Evolutionary conservation across 2,888 invertebrate genomes (phyloP).

Genomic region (Cloeon dipterum): DNA sequence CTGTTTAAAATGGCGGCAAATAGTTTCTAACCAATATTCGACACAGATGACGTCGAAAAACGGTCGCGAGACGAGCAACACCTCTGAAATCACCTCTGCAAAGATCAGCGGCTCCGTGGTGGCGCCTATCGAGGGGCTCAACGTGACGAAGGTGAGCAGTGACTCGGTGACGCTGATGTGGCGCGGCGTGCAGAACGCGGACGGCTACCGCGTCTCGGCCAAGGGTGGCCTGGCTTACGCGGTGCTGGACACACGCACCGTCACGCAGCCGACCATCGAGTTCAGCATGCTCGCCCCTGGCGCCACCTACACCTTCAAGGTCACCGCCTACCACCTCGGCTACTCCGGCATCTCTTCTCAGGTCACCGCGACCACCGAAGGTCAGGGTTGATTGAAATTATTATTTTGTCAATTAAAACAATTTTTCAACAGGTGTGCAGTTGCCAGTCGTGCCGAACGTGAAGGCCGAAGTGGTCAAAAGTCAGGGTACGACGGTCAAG

Average conservation of each 20-base stretch:
- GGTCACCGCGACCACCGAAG: conserved; percentile 6
- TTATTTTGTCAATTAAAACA: not conserved
- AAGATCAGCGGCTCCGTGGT: conserved; percentile 33
- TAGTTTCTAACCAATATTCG: not conserved
- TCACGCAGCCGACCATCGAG: conserved; percentile 12
- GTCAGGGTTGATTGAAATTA: conserved; percentile 8
- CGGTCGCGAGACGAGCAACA: conserved; percentile 30
- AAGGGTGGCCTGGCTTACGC: conserved; percentile 30
- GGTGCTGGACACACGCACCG: conserved; percentile 17
- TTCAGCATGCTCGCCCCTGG: conserved; percentile 31
- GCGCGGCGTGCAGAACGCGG: conserved; percentile 30
- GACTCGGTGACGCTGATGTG: conserved; percentile 32
- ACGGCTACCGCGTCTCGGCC: conserved; percentile 31
- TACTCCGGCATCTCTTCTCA: conserved; percentile 21
- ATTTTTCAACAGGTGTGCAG: conserved; percentile 18
- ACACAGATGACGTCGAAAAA: conserved; percentile 41
- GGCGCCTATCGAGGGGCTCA: conserved; percentile 28
- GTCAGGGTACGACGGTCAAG: conserved; percentile 33
- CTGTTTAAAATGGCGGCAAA: not conserved
- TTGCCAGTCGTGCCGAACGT: conserved; percentile 25
- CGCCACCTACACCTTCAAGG: conserved; percentile 28
- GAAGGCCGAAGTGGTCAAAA: conserved; percentile 25
- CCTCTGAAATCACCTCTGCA: no score
- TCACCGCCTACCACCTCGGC: conserved; percentile 33
- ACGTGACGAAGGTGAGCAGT: conserved; percentile 22